phyloP scores from a whole-genome alignment of 2,888 invertebrate genomes.

The Gymnosoma rotundatum region DNA sequence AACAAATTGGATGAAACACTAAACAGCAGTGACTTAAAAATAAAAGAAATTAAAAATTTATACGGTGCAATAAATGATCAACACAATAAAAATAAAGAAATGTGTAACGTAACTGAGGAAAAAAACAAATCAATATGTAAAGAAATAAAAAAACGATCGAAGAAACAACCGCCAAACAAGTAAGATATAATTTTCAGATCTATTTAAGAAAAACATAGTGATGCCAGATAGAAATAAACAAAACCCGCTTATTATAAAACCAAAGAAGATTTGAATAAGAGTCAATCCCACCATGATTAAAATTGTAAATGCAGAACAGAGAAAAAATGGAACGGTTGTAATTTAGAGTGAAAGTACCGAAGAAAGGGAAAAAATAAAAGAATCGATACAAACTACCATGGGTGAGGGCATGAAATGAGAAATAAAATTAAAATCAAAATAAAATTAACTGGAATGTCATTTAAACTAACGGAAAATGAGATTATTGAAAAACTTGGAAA shows the following conservation, averaged over 20 bases:
- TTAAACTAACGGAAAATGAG: neutral
- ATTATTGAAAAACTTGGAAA: neutral
- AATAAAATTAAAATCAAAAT: neutral
- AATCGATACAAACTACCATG: neutral
- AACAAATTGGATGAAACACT: neutral
- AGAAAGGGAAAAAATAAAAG: constrained; percentile 29
- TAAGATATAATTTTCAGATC: too few relatives aligned
- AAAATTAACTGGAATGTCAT: too few relatives aligned
- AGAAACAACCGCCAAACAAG: too few relatives aligned
- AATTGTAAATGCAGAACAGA: constrained; percentile 8
- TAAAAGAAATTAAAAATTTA: constrained; percentile 1
- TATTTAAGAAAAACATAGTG: too few relatives aligned
- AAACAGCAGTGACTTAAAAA: neutral
- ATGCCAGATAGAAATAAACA: too few relatives aligned
- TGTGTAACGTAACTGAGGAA: neutral
- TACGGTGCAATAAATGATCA: neutral
- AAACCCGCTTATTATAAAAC: too few relatives aligned
- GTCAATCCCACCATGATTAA: neutral
- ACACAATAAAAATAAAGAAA: constrained; percentile 4
- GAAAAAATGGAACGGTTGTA: too few relatives aligned
- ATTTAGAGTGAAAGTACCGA: neutral
- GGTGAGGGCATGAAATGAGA: neutral
- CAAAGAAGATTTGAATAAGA: neutral
- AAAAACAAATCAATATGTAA: neutral
- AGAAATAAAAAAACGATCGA: constrained; percentile 8